A percentile compares a stretch with the other conserved stretches of the same genome.
Evolutionary conservation across 2,113 vertebrate genomes (phyloP).

Genomic region (Sander lucioperca): DNA sequence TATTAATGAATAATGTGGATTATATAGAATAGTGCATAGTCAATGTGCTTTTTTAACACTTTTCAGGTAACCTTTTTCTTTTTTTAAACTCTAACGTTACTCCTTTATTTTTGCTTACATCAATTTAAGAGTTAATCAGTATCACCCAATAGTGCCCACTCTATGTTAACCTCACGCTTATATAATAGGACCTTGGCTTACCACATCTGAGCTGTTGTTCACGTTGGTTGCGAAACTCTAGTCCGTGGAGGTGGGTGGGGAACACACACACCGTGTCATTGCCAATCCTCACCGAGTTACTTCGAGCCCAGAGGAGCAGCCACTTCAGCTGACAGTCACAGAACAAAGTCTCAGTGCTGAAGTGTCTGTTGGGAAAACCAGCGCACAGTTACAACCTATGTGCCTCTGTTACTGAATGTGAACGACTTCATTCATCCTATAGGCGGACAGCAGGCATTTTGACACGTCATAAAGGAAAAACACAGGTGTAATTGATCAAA

Average conservation of each 20-base stretch:
- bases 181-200: slow-evolving; percentile 53
- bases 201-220: slow-evolving; percentile 90
- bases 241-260: slow-evolving; percentile 86
- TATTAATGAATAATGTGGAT: not conserved
- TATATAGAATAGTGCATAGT: too few species aligned
- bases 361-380: slow-evolving; percentile 82
- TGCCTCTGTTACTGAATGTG: not conserved
- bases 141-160: too few species aligned
- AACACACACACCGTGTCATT: slow-evolving; percentile 89
- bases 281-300: slow-evolving; percentile 83
- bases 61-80: too few species aligned
- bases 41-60: too few species aligned
- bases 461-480: not conserved
- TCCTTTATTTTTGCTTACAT: not conserved
- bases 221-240: slow-evolving; percentile 85
- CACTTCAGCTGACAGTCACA: slow-evolving; percentile 94
- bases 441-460: not conserved
- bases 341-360: slow-evolving; percentile 89
- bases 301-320: slow-evolving; percentile 88
- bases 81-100: not conserved
- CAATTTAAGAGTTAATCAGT: too few species aligned
- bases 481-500: not conserved
- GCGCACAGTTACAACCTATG: not conserved
- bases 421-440: not conserved
- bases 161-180: not conserved